A percentile compares a stretch with the other conserved stretches of the same genome.
Conservation (phyloP, 2,888 invertebrate genomes). For the Mesopsocus fuscifrons region DNA sequence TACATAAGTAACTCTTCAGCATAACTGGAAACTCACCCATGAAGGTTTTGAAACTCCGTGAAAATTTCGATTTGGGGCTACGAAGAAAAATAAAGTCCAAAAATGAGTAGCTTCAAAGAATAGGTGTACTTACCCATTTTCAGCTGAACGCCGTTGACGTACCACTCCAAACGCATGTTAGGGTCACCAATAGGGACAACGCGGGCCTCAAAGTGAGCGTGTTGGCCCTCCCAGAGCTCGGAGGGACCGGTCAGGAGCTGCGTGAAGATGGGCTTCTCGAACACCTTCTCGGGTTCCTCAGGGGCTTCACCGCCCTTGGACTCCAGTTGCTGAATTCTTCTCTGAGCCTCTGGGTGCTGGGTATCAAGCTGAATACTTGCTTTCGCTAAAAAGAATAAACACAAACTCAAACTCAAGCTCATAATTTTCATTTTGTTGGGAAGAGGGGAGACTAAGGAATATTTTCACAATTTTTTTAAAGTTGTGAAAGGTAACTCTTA, state of each 20-base stretch:
- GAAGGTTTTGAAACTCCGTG: too few species aligned
- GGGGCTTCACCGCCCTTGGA: conserved; percentile 40
- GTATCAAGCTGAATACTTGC: conserved; percentile 74
- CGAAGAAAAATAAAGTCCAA: too few species aligned
- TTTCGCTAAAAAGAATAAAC: conserved; percentile 36
- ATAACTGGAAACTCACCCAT: too few species aligned
- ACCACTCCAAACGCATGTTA: conserved; percentile 86
- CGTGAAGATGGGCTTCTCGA: conserved; percentile 84
- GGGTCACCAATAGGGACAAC: conserved; percentile 90
- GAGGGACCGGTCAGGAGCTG: conserved; percentile 72
- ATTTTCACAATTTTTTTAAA: conserved; percentile 5
- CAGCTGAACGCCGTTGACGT: conserved; percentile 80
- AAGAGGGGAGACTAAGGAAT: too few species aligned
- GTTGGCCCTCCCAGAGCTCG: conserved; percentile 79
- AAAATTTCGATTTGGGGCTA: too few species aligned
- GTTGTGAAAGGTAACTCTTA: neutral
- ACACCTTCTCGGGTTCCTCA: conserved; percentile 59
- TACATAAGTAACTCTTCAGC: too few species aligned
- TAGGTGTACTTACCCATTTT: conserved; percentile 67
- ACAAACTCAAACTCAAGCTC: too few species aligned
- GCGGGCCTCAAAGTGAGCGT: conserved; percentile 77
- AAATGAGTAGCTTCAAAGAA: too few species aligned
- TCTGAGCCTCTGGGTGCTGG: conserved; percentile 81
- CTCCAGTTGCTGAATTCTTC: conserved; percentile 65
- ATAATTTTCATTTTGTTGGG: too few species aligned